phyloP scores from a whole-genome alignment of 2,888 invertebrate genomes.

The Epinotia brunnichana region DNA sequence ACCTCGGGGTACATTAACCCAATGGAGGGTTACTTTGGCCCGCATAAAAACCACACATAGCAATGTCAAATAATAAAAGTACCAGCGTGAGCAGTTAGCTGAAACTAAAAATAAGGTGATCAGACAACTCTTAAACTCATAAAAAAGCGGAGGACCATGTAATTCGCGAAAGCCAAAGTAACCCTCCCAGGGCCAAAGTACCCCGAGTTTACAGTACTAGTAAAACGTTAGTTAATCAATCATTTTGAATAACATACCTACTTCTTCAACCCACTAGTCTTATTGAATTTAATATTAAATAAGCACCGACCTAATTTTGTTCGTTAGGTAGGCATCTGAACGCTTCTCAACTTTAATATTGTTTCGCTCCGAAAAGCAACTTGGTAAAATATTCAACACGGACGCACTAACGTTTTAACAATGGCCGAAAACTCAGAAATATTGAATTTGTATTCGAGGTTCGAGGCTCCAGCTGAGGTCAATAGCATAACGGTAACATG shows the following conservation, averaged over 20 bases:
- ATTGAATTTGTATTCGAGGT: slow-evolving; percentile 48
- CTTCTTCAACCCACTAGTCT: background rate
- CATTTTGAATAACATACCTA: too few relatives aligned
- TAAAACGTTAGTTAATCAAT: background rate
- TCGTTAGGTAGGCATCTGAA: slow-evolving; percentile 21
- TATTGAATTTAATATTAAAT: slow-evolving; percentile 35
- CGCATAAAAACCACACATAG: too few relatives aligned
- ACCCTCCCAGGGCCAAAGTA: too few relatives aligned
- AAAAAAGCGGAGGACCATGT: too few relatives aligned
- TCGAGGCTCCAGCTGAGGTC: slow-evolving; percentile 27
- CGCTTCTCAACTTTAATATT: slow-evolving; percentile 11
- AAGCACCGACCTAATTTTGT: slow-evolving; percentile 21
- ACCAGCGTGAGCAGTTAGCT: too few relatives aligned
- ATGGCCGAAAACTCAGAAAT: slow-evolving; percentile 42
- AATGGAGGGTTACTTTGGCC: too few relatives aligned
- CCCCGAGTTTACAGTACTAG: too few relatives aligned
- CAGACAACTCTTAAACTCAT: too few relatives aligned
- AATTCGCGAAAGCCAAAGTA: too few relatives aligned
- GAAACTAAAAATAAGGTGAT: too few relatives aligned
- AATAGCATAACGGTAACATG: slow-evolving; percentile 46
- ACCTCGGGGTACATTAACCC: too few relatives aligned
- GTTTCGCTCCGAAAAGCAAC: slow-evolving; percentile 21
- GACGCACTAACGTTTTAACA: slow-evolving; percentile 29
- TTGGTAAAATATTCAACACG: slow-evolving; percentile 38
- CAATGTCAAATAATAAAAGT: too few relatives aligned